A percentile compares a stretch with the other conserved stretches of the same genome.
phyloP scores from a whole-genome alignment of 2,113 vertebrate species.

The Verasper variegatus region DNA sequence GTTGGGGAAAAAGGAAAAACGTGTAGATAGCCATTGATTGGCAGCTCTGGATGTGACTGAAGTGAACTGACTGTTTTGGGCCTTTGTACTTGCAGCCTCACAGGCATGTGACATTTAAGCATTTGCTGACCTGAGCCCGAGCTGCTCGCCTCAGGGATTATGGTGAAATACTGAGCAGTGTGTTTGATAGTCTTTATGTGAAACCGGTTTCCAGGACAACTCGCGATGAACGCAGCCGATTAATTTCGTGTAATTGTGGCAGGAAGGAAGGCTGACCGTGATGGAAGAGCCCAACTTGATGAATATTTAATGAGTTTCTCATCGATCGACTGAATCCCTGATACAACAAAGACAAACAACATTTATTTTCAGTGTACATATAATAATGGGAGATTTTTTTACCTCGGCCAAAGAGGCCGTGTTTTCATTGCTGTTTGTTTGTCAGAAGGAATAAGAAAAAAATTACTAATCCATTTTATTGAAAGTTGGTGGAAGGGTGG shows the following conservation, averaged over 20 bases:
- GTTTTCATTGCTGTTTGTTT: neutral
- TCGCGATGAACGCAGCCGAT: conserved; percentile 27
- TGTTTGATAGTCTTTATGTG: conserved; percentile 20
- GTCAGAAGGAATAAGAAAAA: neutral
- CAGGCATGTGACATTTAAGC: conserved; percentile 56
- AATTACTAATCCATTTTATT: neutral
- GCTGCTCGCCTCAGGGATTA: conserved; percentile 50
- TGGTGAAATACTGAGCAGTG: conserved; percentile 41
- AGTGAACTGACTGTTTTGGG: conserved; percentile 11
- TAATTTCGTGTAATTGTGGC: conserved; percentile 34
- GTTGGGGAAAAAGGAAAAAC: neutral
- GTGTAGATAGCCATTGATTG: conserved; percentile 10
- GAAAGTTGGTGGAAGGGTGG: neutral
- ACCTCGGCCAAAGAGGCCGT: neutral
- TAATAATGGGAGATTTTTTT: neutral
- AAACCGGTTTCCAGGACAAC: conserved; percentile 31
- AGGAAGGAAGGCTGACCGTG: conserved; percentile 49
- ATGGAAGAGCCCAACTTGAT: conserved; percentile 62
- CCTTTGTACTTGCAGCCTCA: conserved; percentile 44
- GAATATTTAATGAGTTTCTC: conserved; percentile 75
- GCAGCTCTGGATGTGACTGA: conserved; percentile 11
- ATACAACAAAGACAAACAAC: neutral
- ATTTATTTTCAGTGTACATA: conserved; percentile 5
- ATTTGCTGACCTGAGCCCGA: conserved; percentile 47
- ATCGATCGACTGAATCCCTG: conserved; percentile 56